Base-by-base conservation (phyloP, 1,140 invertebrate species). In the Odontomachus brunneus region DNA sequence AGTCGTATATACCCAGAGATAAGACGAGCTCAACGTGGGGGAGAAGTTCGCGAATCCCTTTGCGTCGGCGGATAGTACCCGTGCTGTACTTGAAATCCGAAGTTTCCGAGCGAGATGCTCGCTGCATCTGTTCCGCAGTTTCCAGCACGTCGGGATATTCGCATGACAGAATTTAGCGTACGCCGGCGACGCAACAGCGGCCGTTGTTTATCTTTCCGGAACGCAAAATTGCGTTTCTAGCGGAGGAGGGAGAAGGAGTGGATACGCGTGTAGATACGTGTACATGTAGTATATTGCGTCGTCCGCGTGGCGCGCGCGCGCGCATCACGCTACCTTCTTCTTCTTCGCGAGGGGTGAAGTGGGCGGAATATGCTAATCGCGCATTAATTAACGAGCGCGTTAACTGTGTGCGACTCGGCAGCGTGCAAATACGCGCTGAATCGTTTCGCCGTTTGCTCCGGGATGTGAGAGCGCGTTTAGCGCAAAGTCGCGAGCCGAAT, bases 31-130 rank as follows among this genome's bases (percentile, higher is more conserved):
- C n/a, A 74, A 74, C 29, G 69, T 33, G 9, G 38, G 38, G 0
- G 29, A 33, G 55, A 82, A 82, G 78, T 82, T 82, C 17, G 57
- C 78, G 69, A 82, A 82, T 82, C 78, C 78, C 59, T 72, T 82
- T 82, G 78, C 78, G 69, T 82, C 78, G 59, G 65, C 69, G 38
- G 69, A 74, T 72, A 74, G 38, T 73, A 82, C 38, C 55, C 44
- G 15, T 82, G 78, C 63, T 74, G 55, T 82, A 74, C 69, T 74
- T 82, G 67, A 82, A 82, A 82, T 74, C 69, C 78, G 38, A 82
- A 74, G 78, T 82, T 82, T 74, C 38, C 38, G 38, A 44, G 38
- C 48, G 67, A 15, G 67, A 72, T 82, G 69, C 78, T 74, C 55
- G 69, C 57, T 82, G 78, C 69, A 81, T 81, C 78, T 81, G 78